Conservation (phyloP, 2,797 vertebrate species). For the Dipus sagitta region DNA sequence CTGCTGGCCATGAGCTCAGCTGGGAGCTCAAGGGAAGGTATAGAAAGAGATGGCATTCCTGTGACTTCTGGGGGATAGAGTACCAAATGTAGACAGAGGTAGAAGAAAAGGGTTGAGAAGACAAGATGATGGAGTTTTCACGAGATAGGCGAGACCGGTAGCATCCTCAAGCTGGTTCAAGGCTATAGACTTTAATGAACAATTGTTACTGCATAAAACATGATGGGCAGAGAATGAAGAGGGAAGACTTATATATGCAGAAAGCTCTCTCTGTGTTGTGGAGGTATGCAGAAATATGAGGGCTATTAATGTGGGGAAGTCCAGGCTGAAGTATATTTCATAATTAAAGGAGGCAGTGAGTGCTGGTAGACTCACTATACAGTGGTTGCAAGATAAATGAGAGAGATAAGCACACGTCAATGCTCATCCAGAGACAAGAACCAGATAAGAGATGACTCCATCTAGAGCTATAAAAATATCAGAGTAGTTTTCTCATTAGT, state of each 20-base stretch:
- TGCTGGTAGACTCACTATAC: fast-evolving
- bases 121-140: too few relatives aligned
- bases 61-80: not conserved
- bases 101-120: too few relatives aligned
- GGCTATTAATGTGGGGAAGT: too few relatives aligned
- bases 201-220: not conserved
- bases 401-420: too few relatives aligned
- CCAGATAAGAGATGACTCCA: not conserved
- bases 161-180: not conserved
- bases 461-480: not conserved
- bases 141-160: not conserved
- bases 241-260: not conserved
- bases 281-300: fast-evolving
- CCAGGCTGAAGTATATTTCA: too few relatives aligned
- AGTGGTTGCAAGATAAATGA: not conserved
- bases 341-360: fast-evolving
- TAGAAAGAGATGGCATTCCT: fast-evolving
- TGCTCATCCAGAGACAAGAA: not conserved
- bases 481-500: not conserved
- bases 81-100: too few relatives aligned
- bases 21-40: not conserved
- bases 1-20: slow-evolving; percentile 23
- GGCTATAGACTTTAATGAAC: not conserved
- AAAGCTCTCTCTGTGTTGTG: not conserved
- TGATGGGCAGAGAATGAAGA: not conserved